Evolutionary conservation across 2,888 invertebrate species (phyloP).

Genomic region (Apoderus coryli): DNA sequence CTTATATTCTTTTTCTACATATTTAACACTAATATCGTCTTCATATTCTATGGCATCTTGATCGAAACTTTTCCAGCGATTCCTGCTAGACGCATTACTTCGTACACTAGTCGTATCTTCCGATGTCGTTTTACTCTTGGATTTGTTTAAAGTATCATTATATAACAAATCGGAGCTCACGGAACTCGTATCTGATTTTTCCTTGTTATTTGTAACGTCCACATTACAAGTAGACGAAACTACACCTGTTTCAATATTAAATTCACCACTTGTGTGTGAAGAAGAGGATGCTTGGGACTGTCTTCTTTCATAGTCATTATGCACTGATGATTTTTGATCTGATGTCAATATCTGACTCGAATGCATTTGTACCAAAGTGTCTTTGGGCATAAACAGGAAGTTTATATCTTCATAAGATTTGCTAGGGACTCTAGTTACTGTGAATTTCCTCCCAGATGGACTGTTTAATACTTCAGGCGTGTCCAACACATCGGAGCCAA

Average conservation of each 20-base stretch:
- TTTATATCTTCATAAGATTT: constrained; percentile 22
- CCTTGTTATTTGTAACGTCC: constrained; percentile 4
- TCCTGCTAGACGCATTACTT: too few species aligned
- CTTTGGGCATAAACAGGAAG: constrained; percentile 17
- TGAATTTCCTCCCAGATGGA: constrained; percentile 4
- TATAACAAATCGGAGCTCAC: constrained; percentile 4
- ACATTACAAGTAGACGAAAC: constrained; percentile 6
- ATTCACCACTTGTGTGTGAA: constrained; percentile 17
- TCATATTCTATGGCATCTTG: too few species aligned
- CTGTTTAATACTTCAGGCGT: constrained; percentile 10
- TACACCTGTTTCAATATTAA: constrained; percentile 17
- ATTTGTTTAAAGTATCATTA: constrained; percentile 5
- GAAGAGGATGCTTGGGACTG: constrained; percentile 6
- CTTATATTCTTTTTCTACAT: too few species aligned
- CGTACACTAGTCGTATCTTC: too few species aligned
- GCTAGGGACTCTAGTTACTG: constrained; percentile 9
- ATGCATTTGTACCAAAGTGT: constrained; percentile 14
- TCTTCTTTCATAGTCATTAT: not conserved
- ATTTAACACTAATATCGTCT: too few species aligned
- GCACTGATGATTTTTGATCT: not conserved
- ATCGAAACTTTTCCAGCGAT: too few species aligned
- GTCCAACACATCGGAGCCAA: too few species aligned
- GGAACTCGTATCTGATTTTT: not conserved
- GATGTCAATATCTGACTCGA: constrained; percentile 8
- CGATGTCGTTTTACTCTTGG: constrained; percentile 5